Conservation (phyloP, 2,797 vertebrate genomes). For the Gallinago solitaria region DNA sequence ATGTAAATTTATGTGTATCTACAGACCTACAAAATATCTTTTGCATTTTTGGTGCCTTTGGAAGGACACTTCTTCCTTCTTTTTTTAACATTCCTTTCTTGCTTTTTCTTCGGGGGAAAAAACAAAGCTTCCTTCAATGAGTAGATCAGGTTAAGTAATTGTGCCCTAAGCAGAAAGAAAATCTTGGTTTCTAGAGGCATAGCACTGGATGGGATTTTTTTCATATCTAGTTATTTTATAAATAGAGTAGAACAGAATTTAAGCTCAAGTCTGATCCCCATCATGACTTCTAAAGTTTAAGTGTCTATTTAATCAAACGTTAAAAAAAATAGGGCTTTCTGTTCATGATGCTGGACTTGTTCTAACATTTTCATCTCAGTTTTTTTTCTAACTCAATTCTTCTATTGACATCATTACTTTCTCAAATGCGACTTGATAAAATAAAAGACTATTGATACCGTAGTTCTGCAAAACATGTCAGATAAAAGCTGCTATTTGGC, state of each 20-base stretch:
- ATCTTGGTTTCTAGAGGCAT: not conserved
- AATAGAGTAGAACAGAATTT: not conserved
- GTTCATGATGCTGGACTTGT: not conserved
- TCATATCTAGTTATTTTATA: not conserved
- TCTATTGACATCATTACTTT: not conserved
- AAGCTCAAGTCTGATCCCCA: not conserved
- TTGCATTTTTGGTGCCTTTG: not conserved
- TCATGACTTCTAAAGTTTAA: not conserved
- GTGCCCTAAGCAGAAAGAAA: not conserved
- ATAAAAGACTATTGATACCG: not conserved
- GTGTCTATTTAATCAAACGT: not conserved
- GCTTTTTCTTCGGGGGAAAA: not conserved
- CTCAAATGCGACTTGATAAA: not conserved
- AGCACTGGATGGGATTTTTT: not conserved
- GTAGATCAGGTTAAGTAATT: not conserved
- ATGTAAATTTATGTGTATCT: not conserved
- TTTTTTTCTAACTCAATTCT: not conserved
- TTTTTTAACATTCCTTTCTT: not conserved
- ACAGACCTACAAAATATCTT: not conserved
- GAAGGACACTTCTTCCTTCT: not conserved
- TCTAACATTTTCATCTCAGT: not conserved
- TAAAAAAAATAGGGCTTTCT: not conserved
- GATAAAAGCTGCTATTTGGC: not conserved
- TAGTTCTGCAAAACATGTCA: not conserved
- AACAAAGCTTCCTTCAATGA: not conserved